Base-by-base conservation (phyloP, 2,797 vertebrate species). In the Bradypodion ventrale region DNA sequence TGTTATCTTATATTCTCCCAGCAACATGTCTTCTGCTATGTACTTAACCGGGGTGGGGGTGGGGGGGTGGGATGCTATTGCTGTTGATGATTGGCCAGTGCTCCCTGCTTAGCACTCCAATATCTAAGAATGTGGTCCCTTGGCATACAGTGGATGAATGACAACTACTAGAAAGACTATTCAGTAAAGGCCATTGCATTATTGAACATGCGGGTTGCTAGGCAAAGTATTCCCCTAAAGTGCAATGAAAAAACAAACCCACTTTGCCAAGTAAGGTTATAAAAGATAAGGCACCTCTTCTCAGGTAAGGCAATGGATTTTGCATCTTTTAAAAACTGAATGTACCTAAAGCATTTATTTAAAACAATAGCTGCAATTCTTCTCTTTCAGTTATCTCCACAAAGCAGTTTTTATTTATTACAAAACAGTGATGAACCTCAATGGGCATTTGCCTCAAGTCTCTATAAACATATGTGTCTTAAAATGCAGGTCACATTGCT, bases 171-270 rank as follows among this genome's bases (percentile, higher is more conserved):
- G 12, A 75, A 37, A 40, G 32, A 25, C 81, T 37, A 66, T 83
- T 83, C 60, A 75, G 44, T 9, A 66, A 44, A 42, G 23, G 23
- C 44, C 5, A 68, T 68, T 42, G 46, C 42, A 42, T 76, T 56
- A 75, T 75, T 68, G 46, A 42, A 83, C 56, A 66, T 29, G 46
- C n/a, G 73, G 10, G 82, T 83, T 83, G 73, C 82, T 56, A 83
- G 82, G 74, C 35, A 76, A 12, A 42, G 37, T 12, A 35, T 12
- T 42, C 29, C 56, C 62, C 37, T n/a, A 35, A 75, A 66, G 63
- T 56, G 21, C 73, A 68, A 68, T 83, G 62, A 27, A 83, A 75
- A 68, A n/a, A 56, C 56, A 56, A 52, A 40, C 19, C 27, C 59
- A 16, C 35, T 60, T 60, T 81, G 46, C 82, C 82, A 76, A 66